Evolutionary conservation across 2,113 vertebrate species (phyloP), one percentile per base, ranked within the genome.

Genomic region (Apodemus speciosus): DNA sequence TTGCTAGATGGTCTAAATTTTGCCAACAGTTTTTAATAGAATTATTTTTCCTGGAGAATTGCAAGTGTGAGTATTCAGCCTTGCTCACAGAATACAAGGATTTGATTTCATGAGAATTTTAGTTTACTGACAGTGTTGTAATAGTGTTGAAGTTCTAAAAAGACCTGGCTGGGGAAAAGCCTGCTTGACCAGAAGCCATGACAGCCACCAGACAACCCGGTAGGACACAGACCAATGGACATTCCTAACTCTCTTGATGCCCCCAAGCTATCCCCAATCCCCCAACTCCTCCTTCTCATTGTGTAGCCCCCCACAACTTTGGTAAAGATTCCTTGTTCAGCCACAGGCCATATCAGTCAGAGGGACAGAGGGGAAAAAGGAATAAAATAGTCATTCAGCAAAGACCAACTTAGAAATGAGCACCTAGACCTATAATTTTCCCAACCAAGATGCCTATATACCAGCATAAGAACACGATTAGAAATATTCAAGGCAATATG

Each of bases 31-130:
- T 91, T 88, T 86, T 3, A 91, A n/a, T 62, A 81, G 75, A 38
- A 86, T 95, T 60, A 81, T 91, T 92, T 94, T 85, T 92, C 35
- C 7, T 14, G 51, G 51, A 53, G 1, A 92, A 23, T 21, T 40
- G 58, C 20, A 92, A 76, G 91, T 92, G 43, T 90, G 92, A 92
- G 69, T 88, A 93, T 88, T 88, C 13, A 66, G 4, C 83, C 85
- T 40, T 91, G 58, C 32, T 87, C 35, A 84, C 43, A 93, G 46
- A 95, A 94, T 83, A 30, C 46, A 25, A 93, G 88, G 71, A 60
- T 18, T 80, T 85, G 69, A 10, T n/a, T 90, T 95, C 43, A 68
- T 43, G 46, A 23, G 64, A 83, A 27, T 4, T 62, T 81, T 60
- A 81, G 56, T 81, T 60, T 43, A 46, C 6, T 83, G 38, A 18